phyloP scores from a whole-genome alignment of 1,140 invertebrate species.

The Trypoxylus dichotomus region DNA sequence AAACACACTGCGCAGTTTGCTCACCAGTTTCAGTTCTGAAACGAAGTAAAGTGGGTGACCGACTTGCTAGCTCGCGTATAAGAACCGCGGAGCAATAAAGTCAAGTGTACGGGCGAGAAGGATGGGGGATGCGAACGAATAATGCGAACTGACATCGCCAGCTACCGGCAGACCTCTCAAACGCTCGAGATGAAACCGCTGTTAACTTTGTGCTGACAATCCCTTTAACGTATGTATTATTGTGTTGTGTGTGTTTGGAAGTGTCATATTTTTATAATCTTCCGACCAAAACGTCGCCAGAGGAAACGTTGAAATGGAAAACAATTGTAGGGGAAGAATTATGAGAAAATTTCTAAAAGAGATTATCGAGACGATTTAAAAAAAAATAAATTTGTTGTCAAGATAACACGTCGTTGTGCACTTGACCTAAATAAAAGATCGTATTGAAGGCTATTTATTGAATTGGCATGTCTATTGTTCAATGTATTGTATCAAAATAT shows the following conservation, averaged over 20 bases:
- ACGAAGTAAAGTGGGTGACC: not conserved
- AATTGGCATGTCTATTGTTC: no score
- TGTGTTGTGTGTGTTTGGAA: not conserved
- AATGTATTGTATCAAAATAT: no score
- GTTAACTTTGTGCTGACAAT: slow-evolving; percentile 2
- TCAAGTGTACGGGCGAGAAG: not conserved
- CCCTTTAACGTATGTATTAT: slow-evolving; percentile 3
- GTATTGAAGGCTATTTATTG: no score
- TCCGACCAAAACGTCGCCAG: not conserved
- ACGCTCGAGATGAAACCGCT: slow-evolving; percentile 3
- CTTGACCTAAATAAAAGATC: no score
- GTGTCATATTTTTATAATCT: not conserved
- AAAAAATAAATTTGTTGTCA: no score
- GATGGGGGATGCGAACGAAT: not conserved
- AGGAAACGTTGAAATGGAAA: no score
- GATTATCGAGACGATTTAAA: no score
- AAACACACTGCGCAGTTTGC: not conserved
- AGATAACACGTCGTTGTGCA: no score
- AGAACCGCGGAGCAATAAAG: slow-evolving; percentile 16
- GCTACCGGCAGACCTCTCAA: not conserved
- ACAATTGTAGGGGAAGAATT: no score
- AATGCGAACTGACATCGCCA: slow-evolving; percentile 21
- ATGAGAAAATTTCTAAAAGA: no score
- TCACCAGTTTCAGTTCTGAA: slow-evolving; percentile 3
- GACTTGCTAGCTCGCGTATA: not conserved